phyloP scores from a whole-genome alignment of 1,140 invertebrate species.

The Triops longicaudatus region DNA sequence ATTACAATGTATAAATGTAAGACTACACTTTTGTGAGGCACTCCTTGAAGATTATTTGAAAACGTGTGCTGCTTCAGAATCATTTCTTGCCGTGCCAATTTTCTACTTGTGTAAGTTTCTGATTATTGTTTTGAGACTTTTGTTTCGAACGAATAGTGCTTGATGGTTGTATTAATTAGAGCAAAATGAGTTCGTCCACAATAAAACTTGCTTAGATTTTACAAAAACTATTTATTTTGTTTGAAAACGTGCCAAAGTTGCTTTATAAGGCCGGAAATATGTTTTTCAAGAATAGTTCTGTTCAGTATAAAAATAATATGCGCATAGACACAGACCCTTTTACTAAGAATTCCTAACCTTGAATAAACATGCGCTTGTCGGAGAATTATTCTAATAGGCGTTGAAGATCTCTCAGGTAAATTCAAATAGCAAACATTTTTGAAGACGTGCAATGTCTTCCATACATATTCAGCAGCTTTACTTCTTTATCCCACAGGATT shows the following conservation, averaged over 20 bases:
- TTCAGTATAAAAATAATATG: too few species aligned
- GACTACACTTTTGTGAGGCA: neutral
- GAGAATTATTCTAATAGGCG: too few species aligned
- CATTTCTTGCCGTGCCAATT: constrained; percentile 12
- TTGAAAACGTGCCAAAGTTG: neutral
- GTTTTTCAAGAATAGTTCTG: too few species aligned
- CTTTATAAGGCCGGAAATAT: too few species aligned
- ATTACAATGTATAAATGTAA: neutral
- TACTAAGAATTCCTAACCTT: too few species aligned
- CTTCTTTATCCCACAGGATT: too few species aligned
- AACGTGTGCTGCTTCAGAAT: neutral
- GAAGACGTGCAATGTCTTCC: too few species aligned
- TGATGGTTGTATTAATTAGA: constrained; percentile 12
- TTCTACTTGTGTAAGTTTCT: neutral
- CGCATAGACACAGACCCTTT: too few species aligned
- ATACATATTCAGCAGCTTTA: too few species aligned
- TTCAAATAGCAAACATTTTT: too few species aligned
- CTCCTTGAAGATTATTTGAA: neutral
- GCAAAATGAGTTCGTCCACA: neutral
- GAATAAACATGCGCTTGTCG: too few species aligned
- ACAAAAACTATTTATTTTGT: neutral
- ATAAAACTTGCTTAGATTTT: neutral
- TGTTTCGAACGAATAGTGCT: neutral
- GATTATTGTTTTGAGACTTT: neutral
- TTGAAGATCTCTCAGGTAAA: too few species aligned